Evolutionary conservation across 2,888 invertebrate species (phyloP).

Genomic region (Drosophila macrospina): DNA sequence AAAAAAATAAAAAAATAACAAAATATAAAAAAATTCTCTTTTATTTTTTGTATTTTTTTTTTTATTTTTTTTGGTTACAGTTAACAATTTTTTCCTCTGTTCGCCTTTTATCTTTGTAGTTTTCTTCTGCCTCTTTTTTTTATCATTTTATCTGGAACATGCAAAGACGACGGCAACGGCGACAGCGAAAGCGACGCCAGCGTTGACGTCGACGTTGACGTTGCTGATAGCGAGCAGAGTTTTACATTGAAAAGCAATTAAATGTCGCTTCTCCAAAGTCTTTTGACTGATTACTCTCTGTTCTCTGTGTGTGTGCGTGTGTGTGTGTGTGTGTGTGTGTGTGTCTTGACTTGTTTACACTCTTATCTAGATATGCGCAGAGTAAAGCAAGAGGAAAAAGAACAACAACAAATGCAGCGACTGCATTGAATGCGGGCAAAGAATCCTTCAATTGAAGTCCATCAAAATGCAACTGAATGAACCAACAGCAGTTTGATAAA

Average conservation of each 20-base stretch:
- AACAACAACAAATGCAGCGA: neutral
- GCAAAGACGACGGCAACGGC: conserved; percentile 57
- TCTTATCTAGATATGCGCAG: conserved; percentile 52
- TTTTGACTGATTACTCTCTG: conserved; percentile 60
- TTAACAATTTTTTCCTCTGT: conserved; percentile 38
- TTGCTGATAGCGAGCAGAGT: conserved; percentile 55
- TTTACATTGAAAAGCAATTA: conserved; percentile 83
- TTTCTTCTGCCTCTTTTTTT: conserved; percentile 30
- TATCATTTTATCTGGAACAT: conserved; percentile 68
- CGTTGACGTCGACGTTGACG: conserved; percentile 19
- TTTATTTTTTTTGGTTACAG: conserved; percentile 43
- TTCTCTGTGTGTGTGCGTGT: conserved; percentile 4
- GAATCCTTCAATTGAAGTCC: too few relatives aligned
- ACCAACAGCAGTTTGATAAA: too few relatives aligned
- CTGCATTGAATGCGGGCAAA: neutral
- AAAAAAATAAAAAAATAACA: conserved; percentile 13
- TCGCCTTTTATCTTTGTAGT: conserved; percentile 32
- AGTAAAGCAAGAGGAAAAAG: neutral
- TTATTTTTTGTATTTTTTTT: conserved; percentile 16
- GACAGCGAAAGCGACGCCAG: conserved; percentile 11
- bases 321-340: conserved; percentile 20
- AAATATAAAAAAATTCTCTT: conserved; percentile 12
- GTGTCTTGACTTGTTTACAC: conserved; percentile 39
- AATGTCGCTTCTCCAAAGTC: conserved; percentile 64
- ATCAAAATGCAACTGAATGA: too few relatives aligned